phyloP scores from a whole-genome alignment of 1,140 invertebrate genomes.

The Dinoponera quadriceps region DNA sequence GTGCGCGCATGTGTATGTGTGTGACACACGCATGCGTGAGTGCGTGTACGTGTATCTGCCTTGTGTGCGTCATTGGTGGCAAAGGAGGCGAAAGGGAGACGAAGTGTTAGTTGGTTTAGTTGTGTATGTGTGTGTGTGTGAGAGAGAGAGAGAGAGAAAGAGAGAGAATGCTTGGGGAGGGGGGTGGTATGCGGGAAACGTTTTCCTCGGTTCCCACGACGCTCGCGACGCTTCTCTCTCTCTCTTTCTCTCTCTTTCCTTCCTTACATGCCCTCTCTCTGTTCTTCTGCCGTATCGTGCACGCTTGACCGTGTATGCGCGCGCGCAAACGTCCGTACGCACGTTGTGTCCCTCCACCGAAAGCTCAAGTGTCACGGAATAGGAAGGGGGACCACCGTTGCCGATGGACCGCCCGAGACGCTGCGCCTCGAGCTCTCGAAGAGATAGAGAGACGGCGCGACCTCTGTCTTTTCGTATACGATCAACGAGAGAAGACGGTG shows the following conservation, averaged over 20 bases:
- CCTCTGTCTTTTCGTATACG: constrained; percentile 60
- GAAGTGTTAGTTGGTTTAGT: not conserved
- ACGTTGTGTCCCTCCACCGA: constrained; percentile 60
- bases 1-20: constrained; percentile 19
- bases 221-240: constrained; percentile 78
- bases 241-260: constrained; percentile 53
- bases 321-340: constrained; percentile 1
- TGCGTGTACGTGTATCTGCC: constrained; percentile 42
- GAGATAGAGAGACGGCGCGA: constrained; percentile 68
- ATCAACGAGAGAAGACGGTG: constrained; percentile 27
- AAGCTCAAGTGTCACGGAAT: constrained; percentile 52
- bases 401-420: constrained; percentile 80
- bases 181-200: constrained; percentile 83
- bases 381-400: constrained; percentile 63
- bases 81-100: constrained; percentile 53
- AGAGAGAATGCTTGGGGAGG: constrained; percentile 27
- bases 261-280: constrained; percentile 54
- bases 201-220: constrained; percentile 85
- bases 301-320: constrained; percentile 27
- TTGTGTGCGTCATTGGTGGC: constrained; percentile 63
- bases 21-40: not conserved
- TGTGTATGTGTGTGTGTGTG: not conserved
- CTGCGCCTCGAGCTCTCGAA: constrained; percentile 58
- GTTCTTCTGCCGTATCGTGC: constrained; percentile 8
- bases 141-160: constrained; percentile 55